A percentile compares a stretch with the other conserved stretches of the same genome.
These are phyloP conservation scores for Trypoxylus dichotomus DNA, from an alignment of 1,140 invertebrate species.

Conservation along the genomic window DNA sequence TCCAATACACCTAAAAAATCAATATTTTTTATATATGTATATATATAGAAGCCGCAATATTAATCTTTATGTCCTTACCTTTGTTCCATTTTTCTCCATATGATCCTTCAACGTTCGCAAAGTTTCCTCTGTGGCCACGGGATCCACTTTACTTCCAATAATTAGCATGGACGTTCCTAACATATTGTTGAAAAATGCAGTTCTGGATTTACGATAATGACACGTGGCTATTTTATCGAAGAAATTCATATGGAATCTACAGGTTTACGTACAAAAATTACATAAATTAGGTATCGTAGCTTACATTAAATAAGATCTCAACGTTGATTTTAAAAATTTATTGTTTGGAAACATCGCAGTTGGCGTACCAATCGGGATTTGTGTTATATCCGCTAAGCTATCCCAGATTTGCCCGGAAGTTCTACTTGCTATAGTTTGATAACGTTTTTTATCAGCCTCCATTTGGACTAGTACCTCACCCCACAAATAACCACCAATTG, in stretches of 20 bases:
- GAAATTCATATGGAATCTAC: conserved; percentile 73
- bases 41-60: neutral
- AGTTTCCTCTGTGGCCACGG: conserved; percentile 68
- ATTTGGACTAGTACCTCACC: conserved; percentile 76
- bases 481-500: conserved; percentile 86
- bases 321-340: conserved; percentile 66
- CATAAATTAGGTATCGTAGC: conserved; percentile 34
- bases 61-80: conserved; percentile 55
- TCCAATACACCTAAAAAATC: conserved; percentile 69
- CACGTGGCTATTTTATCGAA: conserved; percentile 76
- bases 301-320: conserved; percentile 75
- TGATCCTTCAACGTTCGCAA: conserved; percentile 67
- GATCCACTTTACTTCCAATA: conserved; percentile 78
- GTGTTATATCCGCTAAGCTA: conserved; percentile 81
- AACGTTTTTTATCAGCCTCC: conserved; percentile 62
- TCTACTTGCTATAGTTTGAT: conserved; percentile 67
- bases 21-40: conserved; percentile 34
- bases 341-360: conserved; percentile 81
- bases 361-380: conserved; percentile 76
- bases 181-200: conserved; percentile 75
- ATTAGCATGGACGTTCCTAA: conserved; percentile 76
- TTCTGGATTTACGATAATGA: conserved; percentile 79
- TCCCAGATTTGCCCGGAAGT: conserved; percentile 84
- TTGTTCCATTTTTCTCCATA: conserved; percentile 67
- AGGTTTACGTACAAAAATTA: conserved; percentile 37